Base-by-base conservation (phyloP, 2,888 invertebrate species). In the Suillia variegata region DNA sequence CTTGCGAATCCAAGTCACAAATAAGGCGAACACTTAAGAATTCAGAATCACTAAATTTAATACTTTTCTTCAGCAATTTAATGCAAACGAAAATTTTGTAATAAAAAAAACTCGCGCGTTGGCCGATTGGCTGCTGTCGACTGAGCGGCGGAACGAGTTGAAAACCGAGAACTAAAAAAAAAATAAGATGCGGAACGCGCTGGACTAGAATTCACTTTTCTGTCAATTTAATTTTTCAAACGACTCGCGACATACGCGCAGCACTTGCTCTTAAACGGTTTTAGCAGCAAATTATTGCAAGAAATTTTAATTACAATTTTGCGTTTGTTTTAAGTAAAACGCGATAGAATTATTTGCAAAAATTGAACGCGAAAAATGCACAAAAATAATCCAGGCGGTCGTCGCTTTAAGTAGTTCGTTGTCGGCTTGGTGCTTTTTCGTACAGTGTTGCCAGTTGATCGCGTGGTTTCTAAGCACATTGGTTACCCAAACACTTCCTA, bases 211-310 rank as follows among this genome's bases (percentile, higher is more conserved):
- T 63, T 63, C 63, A 64, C 64, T 69, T 65, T 55, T n/a, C 2
- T 63, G 67, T 67, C 69, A 67, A 62, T 63, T 62, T 63, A 65
- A 49, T 59, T 62, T 66, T 65, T 60, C 60, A 61, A 56, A 33
- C 49, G 22, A 58, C 57, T 55, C 65, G 65, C 59, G 38, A 54
- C 17, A 51, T 53, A 58, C 58, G 62, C 62, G 17, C 18, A 50
- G 55, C 26, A 24, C 15, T 22, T 17, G 24, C 31, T 49, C n/a
- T n/a, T 17, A 17, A n/a, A 18, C 31, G 34, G 56, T 51, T 58
- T 62, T 47, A 15, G 38, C 33, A 31, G 34, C 31, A 55, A 56
- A 47, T 4, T 55, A 20, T 24, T 62, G 20, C 8, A 34, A 15
- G 26, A 10, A 18, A 47, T 21, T 59, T 59, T 56, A 48, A 60